A percentile compares a stretch with the other conserved stretches of the same genome.
Evolutionary conservation across 2,113 vertebrate genomes (phyloP).

Genomic region (Pteruthius melanotis): DNA sequence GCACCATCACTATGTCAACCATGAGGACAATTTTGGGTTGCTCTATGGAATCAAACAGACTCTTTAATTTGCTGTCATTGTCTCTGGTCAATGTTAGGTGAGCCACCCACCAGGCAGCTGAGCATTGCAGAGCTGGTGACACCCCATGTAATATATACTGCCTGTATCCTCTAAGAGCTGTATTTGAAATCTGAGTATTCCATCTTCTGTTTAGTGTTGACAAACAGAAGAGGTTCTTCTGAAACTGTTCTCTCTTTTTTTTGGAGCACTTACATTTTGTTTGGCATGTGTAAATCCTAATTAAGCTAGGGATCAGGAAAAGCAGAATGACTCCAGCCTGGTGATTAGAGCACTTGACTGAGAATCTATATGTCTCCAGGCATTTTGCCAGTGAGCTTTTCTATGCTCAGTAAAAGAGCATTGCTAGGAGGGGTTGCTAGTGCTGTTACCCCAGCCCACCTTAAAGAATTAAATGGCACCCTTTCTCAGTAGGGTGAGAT

Average conservation of each 20-base stretch:
- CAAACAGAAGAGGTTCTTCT: neutral
- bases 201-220: neutral
- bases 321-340: conserved; percentile 1
- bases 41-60: neutral
- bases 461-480: neutral
- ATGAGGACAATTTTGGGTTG: neutral
- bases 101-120: neutral
- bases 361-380: neutral
- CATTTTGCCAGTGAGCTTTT: neutral
- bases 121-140: neutral
- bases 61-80: neutral
- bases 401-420: neutral
- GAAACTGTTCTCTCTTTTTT: neutral
- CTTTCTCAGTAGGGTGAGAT: neutral
- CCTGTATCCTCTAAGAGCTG: neutral
- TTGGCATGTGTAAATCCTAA: neutral
- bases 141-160: neutral
- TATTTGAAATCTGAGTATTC: neutral
- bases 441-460: neutral
- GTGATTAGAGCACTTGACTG: neutral
- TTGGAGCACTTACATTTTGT: neutral
- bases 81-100: neutral
- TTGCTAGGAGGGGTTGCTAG: neutral
- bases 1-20: neutral
- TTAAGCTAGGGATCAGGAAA: neutral